Conservation (phyloP, 1,140 invertebrate species). For the Danaus melanippus region DNA sequence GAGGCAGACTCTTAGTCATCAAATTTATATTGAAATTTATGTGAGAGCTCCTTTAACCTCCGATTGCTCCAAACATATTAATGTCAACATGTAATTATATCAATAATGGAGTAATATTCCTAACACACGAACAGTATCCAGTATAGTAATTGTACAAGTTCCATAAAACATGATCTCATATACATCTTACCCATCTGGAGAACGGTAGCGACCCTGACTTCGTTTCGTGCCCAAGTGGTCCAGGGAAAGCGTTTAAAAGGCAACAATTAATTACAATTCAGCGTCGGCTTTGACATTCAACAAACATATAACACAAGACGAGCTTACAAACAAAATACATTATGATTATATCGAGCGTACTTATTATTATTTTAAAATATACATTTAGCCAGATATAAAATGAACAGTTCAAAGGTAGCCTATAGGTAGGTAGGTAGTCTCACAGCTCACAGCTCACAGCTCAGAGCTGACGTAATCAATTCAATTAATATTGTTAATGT, state of each 20-base stretch:
- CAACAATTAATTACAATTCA: conserved; percentile 71
- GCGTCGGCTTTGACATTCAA: conserved; percentile 32
- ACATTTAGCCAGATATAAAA: no score
- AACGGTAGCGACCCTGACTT: conserved; percentile 79
- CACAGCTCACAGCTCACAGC: no score
- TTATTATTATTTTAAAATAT: no score
- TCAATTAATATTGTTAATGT: no score
- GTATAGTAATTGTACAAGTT: no score
- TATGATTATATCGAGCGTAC: no score
- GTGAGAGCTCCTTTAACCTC: conserved; percentile 22
- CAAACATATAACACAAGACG: neutral
- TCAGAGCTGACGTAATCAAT: no score
- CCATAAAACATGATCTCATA: neutral
- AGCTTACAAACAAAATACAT: no score
- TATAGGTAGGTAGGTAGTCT: no score
- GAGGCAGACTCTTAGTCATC: conserved; percentile 24
- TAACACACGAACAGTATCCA: no score
- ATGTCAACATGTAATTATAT: conserved; percentile 7
- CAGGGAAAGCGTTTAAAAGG: conserved; percentile 67
- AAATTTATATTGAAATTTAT: conserved; percentile 25
- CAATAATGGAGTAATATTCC: no score
- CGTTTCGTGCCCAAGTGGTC: conserved; percentile 53
- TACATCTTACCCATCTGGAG: conserved; percentile 74
- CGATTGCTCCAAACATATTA: neutral
- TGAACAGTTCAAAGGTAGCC: no score